Base-by-base conservation (phyloP, 2,113 vertebrate genomes). In the Mobula birostris region DNA sequence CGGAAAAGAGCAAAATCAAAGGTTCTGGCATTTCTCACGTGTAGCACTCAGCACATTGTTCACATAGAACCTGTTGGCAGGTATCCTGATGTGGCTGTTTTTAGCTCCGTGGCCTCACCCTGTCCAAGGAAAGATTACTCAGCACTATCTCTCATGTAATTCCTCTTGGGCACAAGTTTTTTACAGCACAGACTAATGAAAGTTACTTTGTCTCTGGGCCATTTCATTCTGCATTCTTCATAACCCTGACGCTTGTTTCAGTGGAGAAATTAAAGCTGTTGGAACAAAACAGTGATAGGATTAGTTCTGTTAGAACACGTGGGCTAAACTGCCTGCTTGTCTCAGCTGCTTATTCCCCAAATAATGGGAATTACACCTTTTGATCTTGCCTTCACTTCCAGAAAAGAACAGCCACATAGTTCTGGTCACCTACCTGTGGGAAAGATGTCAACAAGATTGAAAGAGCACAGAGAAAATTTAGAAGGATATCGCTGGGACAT, bases 261-360 rank as follows among this genome's bases (percentile, higher is more conserved):
- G 15, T 66, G 85, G 61, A 90, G 85, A 90, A 90, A 90, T 90
- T 90, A 90, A 90, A 90, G 32, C 85, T 68, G 48, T 27, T n/a
- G 32, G 29, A 15, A 90, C 61, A 90, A 90, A n/a, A n/a, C 29
- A 15, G 61, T 66, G 63, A 90, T 66, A n/a, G 29, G 85, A 66
- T 66, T 61, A n/a, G 29, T 17, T 19, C 63, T 63, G n/a, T 17
- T 90, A 19, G 85, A 24, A 66, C 29, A 63, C 14, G 5, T 48
- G 14, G 83, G 63, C 56, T 12, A 27, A 58, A 3, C 48, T 61
- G 11, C 58, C 83, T 63, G 19, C 48, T 32, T 80, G 82, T 87
- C 83, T 14, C 48, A 14, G 11, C 24, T 87, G 48, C 14, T 87
- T 87, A 61, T 87, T 87, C 56, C 58, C 56, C 2, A 27, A 48